Percentiles rank a stretch among this genome's conserved stretches.
phyloP scores from a whole-genome alignment of 2,113 vertebrate genomes.

The Clarias magur region DNA sequence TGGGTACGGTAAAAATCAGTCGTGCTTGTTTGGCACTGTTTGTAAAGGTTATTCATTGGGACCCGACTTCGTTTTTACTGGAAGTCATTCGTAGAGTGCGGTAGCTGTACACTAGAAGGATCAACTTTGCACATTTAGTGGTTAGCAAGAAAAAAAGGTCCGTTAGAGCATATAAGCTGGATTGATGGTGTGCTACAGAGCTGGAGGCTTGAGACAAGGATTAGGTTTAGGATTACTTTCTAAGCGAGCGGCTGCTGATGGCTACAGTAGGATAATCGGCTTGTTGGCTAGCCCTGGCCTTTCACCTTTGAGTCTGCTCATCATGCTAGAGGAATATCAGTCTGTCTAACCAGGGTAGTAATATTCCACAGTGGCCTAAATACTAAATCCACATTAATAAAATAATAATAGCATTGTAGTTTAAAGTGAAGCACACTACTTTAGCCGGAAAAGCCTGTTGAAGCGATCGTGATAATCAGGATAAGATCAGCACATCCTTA shows the following conservation, averaged over 20 bases:
- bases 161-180: background rate
- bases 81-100: too few species aligned
- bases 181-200: background rate
- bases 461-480: background rate
- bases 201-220: constrained; percentile 20
- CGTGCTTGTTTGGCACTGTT: too few species aligned
- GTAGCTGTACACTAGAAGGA: background rate
- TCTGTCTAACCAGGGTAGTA: background rate
- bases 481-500: background rate
- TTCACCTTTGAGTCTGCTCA: background rate
- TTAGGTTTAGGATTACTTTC: constrained; percentile 20
- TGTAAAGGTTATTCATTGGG: too few species aligned
- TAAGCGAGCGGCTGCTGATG: constrained; percentile 34
- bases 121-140: background rate
- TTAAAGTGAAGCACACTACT: background rate
- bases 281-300: background rate
- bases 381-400: background rate
- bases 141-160: constrained; percentile 1
- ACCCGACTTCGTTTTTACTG: too few species aligned
- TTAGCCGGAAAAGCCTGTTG: background rate
- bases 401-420: background rate
- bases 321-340: constrained; percentile 20
- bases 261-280: constrained; percentile 31
- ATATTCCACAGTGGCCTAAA: background rate
- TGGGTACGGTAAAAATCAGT: too few species aligned